Percentiles rank a stretch among this genome's conserved stretches.
Evolutionary conservation across 1,140 invertebrate species (phyloP).

Genomic region (Lerema accius): DNA sequence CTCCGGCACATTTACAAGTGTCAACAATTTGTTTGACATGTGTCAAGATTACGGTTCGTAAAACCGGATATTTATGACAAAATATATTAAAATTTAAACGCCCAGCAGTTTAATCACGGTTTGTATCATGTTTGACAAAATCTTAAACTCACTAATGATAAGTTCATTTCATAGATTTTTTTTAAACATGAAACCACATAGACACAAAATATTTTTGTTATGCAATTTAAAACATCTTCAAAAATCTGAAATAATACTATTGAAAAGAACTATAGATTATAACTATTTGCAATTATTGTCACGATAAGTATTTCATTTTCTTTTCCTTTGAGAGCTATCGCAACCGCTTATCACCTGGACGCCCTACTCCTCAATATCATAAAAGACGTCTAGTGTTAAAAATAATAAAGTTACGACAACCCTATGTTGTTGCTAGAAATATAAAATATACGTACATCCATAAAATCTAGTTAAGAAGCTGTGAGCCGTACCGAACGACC

Average conservation of each 20-base stretch:
- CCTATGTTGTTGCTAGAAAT: background rate
- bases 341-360: no score
- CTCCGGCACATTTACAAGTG: constrained; percentile 53
- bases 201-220: no score
- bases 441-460: background rate
- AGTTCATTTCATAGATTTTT: no score
- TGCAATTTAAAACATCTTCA: no score
- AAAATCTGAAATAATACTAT: no score
- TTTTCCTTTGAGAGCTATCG: no score
- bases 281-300: no score
- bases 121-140: background rate
- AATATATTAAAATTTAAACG: constrained; percentile 63
- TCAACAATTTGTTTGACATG: constrained; percentile 70
- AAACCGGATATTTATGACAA: constrained; percentile 58
- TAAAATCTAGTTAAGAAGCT: constrained; percentile 16
- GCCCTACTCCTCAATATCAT: no score
- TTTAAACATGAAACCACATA: no score
- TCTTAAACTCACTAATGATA: background rate
- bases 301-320: no score
- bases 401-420: background rate
- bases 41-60: constrained; percentile 59
- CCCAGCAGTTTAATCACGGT: constrained; percentile 34
- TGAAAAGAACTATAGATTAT: no score
- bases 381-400: no score
- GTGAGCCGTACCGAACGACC: constrained; percentile 13